Evolutionary conservation across 2,797 vertebrate genomes (phyloP).

Genomic region (Trachurus trachurus): DNA sequence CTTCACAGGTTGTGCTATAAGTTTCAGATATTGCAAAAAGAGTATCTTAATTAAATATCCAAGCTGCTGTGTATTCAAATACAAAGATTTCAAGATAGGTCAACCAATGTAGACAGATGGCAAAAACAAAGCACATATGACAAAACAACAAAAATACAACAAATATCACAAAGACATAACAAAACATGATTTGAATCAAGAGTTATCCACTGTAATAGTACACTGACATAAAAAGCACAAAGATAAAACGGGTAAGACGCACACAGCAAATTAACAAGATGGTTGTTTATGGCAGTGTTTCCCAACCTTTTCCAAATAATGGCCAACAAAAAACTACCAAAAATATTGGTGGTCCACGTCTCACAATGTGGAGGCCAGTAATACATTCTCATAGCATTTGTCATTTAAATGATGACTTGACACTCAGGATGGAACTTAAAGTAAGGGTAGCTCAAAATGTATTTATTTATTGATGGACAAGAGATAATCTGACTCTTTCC

Average conservation of each 20-base stretch:
- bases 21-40: conserved; percentile 74
- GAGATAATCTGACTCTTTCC: neutral
- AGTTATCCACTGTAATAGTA: conserved; percentile 26
- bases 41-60: conserved; percentile 51
- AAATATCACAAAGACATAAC: conserved; percentile 34
- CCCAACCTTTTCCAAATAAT: neutral
- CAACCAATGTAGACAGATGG: conserved; percentile 16
- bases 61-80: conserved; percentile 5
- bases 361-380: neutral
- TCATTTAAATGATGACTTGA: too few relatives aligned
- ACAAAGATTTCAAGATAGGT: conserved; percentile 57
- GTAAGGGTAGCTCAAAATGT: too few relatives aligned
- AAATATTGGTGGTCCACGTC: neutral
- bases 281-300: neutral
- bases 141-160: conserved; percentile 44
- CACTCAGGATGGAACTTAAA: neutral
- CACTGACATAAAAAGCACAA: conserved; percentile 27
- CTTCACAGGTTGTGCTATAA: conserved; percentile 80
- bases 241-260: conserved; percentile 38
- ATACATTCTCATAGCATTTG: neutral
- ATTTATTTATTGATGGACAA: too few relatives aligned
- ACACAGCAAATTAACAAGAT: conserved; percentile 31
- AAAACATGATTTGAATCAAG: conserved; percentile 41
- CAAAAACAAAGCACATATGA: conserved; percentile 35
- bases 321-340: neutral